These are phyloP conservation scores for Cryptoblepharus egeriae DNA, from an alignment of 2,797 vertebrate genomes.

Conservation along the genomic window DNA sequence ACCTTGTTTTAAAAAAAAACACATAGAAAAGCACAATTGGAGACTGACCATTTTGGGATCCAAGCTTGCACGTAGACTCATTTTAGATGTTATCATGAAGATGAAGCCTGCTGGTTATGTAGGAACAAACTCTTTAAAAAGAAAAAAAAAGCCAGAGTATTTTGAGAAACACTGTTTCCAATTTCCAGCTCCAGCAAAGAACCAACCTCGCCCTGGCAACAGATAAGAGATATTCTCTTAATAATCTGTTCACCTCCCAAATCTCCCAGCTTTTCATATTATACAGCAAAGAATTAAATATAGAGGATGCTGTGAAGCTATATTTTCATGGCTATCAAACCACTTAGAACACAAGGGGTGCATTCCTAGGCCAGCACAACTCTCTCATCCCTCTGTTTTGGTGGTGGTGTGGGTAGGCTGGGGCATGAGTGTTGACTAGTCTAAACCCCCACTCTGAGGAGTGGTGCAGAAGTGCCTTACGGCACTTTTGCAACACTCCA, in stretches of 20 bases:
- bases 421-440: too few relatives aligned
- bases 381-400: too few relatives aligned
- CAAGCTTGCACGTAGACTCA: background rate
- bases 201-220: background rate
- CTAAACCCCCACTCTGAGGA: too few relatives aligned
- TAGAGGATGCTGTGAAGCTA: background rate
- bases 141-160: too few relatives aligned
- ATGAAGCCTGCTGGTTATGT: background rate
- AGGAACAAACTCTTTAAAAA: background rate
- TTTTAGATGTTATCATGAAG: background rate
- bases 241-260: background rate
- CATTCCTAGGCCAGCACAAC: too few relatives aligned
- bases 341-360: background rate
- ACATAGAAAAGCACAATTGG: background rate
- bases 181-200: background rate
- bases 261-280: background rate
- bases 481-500: too few relatives aligned
- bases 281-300: background rate
- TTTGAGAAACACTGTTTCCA: background rate
- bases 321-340: background rate
- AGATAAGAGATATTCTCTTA: background rate
- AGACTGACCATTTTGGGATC: background rate
- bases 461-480: too few relatives aligned
- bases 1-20: background rate
- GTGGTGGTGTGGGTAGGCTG: too few relatives aligned